phyloP scores from a whole-genome alignment of 1,140 invertebrate species.

The Lamellibrachia luymesi region DNA sequence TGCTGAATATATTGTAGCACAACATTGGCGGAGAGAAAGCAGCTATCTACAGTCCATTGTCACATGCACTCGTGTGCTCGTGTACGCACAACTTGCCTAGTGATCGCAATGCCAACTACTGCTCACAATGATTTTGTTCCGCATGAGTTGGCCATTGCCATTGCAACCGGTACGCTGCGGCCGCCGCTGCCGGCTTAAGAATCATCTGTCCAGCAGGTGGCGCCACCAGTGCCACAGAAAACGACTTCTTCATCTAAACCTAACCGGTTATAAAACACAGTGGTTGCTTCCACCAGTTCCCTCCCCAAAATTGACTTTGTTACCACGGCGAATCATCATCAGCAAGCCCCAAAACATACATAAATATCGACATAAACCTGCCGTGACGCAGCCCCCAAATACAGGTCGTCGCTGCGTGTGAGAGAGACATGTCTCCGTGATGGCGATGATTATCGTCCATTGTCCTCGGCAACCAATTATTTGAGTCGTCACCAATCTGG shows the following conservation, averaged over 20 bases:
- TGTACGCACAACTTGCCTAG: neutral
- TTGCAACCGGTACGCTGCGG: neutral
- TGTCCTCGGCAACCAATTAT: neutral
- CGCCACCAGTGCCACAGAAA: neutral
- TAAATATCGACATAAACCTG: neutral
- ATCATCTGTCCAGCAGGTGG: neutral
- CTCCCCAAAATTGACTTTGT: neutral
- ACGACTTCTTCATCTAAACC: neutral
- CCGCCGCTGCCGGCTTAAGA: neutral
- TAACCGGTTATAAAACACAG: neutral
- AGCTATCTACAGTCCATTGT: neutral
- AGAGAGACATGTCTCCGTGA: neutral
- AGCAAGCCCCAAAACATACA: conserved; percentile 1
- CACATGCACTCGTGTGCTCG: neutral
- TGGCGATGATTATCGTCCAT: neutral
- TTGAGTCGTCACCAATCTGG: neutral
- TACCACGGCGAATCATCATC: neutral
- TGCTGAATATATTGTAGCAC: neutral
- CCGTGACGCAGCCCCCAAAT: neutral
- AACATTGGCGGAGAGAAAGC: neutral
- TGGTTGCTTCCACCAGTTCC: neutral
- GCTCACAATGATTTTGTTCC: neutral
- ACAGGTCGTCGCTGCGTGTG: neutral
- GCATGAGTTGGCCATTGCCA: neutral
- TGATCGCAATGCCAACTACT: neutral